These are phyloP conservation scores for Callospermophilus lateralis DNA, from an alignment of 2,113 vertebrate genomes.

Conservation along the genomic window DNA sequence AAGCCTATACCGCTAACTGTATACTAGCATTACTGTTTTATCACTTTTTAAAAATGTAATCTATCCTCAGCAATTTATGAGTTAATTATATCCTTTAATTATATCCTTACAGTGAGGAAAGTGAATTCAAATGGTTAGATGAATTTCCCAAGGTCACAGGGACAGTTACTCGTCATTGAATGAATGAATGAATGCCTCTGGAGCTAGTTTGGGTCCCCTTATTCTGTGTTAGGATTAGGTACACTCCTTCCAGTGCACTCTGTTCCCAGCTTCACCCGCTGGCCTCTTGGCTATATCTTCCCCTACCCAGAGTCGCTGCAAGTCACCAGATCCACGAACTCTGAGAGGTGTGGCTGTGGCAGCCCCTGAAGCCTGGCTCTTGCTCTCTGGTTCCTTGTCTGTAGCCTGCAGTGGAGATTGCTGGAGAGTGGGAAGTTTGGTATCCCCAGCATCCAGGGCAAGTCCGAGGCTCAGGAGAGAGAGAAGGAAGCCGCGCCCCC, in stretches of 20 bases:
- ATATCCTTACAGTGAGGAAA: not conserved
- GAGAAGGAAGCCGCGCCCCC: fast-evolving
- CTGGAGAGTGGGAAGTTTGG: not conserved
- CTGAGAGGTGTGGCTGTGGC: fast-evolving
- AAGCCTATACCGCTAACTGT: fast-evolving
- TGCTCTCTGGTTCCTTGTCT: not conserved
- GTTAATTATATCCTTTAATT: not conserved
- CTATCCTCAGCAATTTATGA: not conserved
- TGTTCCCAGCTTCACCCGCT: fast-evolving
- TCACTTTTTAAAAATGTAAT: not conserved
- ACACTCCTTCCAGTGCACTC: fast-evolving
- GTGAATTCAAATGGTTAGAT: not conserved
- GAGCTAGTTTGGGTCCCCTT: not conserved
- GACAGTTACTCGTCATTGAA: not conserved
- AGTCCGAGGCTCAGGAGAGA: not conserved
- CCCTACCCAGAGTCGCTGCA: fast-evolving
- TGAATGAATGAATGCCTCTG: not conserved
- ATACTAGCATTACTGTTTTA: not conserved
- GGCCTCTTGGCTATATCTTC: not conserved
- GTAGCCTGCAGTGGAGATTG: fast-evolving
- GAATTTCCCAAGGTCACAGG: not conserved
- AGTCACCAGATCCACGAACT: fast-evolving
- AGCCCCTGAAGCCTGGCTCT: not conserved
- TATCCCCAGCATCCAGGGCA: fast-evolving
- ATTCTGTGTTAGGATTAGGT: not conserved